Evolutionary conservation across 2,797 vertebrate species (phyloP), one percentile per base, ranked within the genome.

Genomic region (Microcaecilia unicolor): DNA sequence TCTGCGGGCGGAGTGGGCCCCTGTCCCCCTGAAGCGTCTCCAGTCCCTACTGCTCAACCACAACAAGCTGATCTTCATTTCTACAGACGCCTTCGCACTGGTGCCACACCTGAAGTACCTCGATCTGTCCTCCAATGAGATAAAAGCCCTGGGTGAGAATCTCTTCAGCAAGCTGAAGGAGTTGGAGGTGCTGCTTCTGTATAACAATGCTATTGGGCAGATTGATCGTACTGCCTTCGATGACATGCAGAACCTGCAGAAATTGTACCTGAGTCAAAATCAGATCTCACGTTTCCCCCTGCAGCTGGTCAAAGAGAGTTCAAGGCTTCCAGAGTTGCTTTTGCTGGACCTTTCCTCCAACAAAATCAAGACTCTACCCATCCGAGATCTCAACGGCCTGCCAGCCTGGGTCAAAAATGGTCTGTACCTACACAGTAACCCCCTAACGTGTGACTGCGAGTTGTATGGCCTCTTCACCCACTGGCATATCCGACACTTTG

Each of bases 211-310:
- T 32, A 93, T 98, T 44, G 19, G 75, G 15, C 70, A 84, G 20
- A 88, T 99, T 35, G 91, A 98, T 46, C 88, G 84, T 34, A 67
- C 76, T 0, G 94, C 95, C 28, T 98, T 99, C n/a, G 55, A 78
- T 0, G 81, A 83, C 41, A 76, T 92, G 61, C 5, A 12, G 44
- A 85, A 65, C 31, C 81, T 99, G 29, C 93, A 93, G 58, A 97
- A 95, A 70, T 80, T 99, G 22, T 99, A 99, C 63, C 67, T 99
- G 55, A 95, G 93, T 47, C 91, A 92, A 56, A 99, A 99, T 74
- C 83, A 74, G 50, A 83, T 99, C 41, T 61, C 87, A 25, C 89
- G 93, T 38, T 95, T 98, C 55, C 94, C 94, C 0, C 22, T 81
- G 62, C 95, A 97, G 62, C 83, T 98, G 55, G 74, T 97, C 14